Evolutionary conservation across 2,113 vertebrate species (phyloP), one percentile per base, ranked within the genome.

Genomic region (Steatornis caripensis): DNA sequence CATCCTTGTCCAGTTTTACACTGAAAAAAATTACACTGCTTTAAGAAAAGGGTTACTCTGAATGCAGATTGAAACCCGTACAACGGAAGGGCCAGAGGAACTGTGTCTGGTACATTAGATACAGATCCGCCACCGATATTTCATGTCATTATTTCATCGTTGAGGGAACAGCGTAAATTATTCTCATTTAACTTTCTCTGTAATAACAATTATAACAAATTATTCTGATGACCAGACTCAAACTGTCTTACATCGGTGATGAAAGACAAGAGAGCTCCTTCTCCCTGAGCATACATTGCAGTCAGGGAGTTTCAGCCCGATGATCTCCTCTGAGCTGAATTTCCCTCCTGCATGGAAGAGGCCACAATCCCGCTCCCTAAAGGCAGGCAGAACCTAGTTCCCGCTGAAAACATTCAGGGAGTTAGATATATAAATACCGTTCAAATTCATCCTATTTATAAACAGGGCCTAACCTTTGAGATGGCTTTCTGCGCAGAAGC

Each of bases 1-100:
- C 76, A 90, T 79, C 93, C 84, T 87, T 92, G 87, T 94, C 95
- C 94, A 94, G 72, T 95, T 97, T 97, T 89, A 96, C 95, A 90
- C 8, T 4, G 30, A 68, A 80, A 77, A 89, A 89, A 89, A 96
- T 72, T 15, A 74, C 62, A 53, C 46, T 90, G 78, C 69, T 95
- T 96, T 94, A 96, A 97, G 97, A 80, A 96, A 89, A 87, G 91
- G 39, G 69, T 97, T 95, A 88, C 69, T 76, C 71, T 79, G 41
- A 32, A 82, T 75, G 49, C 93, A 97, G 95, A 94, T 13, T 58
- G 41, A 94, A 97, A 75, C 60, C 53, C 16, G 4, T 45, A 60
- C 24, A 90, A n/a, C n/a, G n/a, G 64, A 62, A 81, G 5, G 46
- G 81, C 77, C 46, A 82, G 77, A 72, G 14, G 69, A 95, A 62